Evolutionary conservation across 2,797 vertebrate species (phyloP).

Genomic region (Megaceryle alcyon): DNA sequence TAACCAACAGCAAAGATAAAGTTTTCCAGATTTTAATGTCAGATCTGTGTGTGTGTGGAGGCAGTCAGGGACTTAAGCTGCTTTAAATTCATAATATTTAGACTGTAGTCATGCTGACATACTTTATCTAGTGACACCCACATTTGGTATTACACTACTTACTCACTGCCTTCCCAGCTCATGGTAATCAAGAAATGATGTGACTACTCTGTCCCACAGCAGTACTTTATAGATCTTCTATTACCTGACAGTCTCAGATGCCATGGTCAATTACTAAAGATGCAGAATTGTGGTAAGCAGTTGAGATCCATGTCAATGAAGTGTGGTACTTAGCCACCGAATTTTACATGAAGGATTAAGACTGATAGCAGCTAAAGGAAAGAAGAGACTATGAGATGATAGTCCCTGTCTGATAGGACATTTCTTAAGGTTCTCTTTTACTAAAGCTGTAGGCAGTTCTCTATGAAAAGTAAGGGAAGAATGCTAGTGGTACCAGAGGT

Average conservation of each 20-base stretch:
- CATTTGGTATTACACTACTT: background rate
- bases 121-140: background rate
- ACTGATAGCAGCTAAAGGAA: background rate
- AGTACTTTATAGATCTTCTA: background rate
- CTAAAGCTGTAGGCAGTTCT: background rate
- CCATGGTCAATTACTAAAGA: background rate
- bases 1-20: background rate
- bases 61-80: background rate
- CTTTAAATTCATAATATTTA: background rate
- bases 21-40: background rate
- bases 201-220: background rate
- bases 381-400: background rate
- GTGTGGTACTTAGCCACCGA: background rate
- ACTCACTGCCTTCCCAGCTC: background rate
- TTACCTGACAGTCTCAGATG: background rate
- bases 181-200: background rate
- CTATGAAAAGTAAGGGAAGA: slow-evolving; percentile 11
- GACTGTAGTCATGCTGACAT: background rate
- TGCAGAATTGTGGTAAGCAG: background rate
- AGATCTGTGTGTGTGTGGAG: background rate
- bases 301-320: background rate
- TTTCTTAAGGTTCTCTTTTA: background rate
- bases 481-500: background rate
- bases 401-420: background rate
- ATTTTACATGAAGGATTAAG: background rate